Percentiles rank a stretch among this genome's conserved stretches.
phyloP scores from a whole-genome alignment of 2,888 invertebrate genomes.

The Drosophila neonasuta region DNA sequence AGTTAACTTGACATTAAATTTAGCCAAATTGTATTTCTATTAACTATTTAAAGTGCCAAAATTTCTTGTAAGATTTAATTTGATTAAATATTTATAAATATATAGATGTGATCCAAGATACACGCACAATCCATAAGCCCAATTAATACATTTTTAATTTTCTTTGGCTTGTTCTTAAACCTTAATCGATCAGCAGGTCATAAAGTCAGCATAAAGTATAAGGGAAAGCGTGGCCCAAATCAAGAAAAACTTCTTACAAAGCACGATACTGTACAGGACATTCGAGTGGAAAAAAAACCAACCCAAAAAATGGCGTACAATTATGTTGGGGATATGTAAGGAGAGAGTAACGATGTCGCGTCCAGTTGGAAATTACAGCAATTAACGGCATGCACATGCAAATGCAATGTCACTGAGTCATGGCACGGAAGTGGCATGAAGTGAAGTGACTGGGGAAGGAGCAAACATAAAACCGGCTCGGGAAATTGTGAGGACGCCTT shows the following conservation, averaged over 20 bases:
- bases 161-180: constrained; percentile 29
- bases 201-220: constrained; percentile 69
- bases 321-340: constrained; percentile 19
- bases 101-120: constrained; percentile 2
- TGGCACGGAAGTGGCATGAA: constrained; percentile 31
- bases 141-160: not conserved
- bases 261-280: constrained; percentile 59
- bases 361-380: constrained; percentile 72
- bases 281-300: constrained; percentile 6
- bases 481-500: constrained; percentile 57
- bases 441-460: constrained; percentile 19
- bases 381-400: constrained; percentile 71
- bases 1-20: constrained; percentile 21
- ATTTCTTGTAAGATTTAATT: not conserved
- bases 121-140: not conserved
- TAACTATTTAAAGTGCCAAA: constrained; percentile 25
- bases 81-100: constrained; percentile 16
- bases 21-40: constrained; percentile 14
- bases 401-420: constrained; percentile 77
- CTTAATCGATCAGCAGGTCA: constrained; percentile 52
- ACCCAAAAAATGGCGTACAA: constrained; percentile 16
- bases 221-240: constrained; percentile 67
- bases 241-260: constrained; percentile 40
- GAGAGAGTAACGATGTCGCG: constrained; percentile 32
- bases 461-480: constrained; percentile 54